Evolutionary conservation across 2,888 invertebrate genomes (phyloP).

Genomic region (Drosophila recens): DNA sequence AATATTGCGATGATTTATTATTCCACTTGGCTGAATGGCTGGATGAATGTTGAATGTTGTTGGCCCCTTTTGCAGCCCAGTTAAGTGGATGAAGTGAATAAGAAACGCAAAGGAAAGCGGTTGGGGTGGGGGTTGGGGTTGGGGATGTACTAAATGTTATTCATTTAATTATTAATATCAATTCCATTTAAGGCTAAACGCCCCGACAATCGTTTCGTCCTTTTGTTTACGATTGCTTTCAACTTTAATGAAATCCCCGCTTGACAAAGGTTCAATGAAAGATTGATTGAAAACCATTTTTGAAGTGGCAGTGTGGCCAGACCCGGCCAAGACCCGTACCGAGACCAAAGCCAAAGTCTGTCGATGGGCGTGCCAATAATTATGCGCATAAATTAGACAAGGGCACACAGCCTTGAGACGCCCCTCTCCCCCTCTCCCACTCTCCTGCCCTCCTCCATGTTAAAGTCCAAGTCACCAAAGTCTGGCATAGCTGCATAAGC

Average conservation of each 20-base stretch:
- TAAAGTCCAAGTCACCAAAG: background rate
- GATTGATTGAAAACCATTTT: conserved; percentile 77
- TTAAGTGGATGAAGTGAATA: conserved; percentile 18
- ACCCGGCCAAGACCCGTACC: background rate
- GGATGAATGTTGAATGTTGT: conserved; percentile 11
- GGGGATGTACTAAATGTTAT: conserved; percentile 40
- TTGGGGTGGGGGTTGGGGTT: too few relatives aligned
- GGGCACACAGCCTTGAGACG: conserved; percentile 37
- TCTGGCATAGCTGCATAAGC: conserved; percentile 35
- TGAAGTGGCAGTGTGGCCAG: conserved; percentile 58
- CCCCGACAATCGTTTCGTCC: conserved; percentile 44
- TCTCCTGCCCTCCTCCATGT: background rate
- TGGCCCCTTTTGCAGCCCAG: conserved; percentile 28
- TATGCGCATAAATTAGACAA: conserved; percentile 76
- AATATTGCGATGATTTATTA: conserved; percentile 56
- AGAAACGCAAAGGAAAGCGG: background rate
- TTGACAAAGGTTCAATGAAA: conserved; percentile 78
- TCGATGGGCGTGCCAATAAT: conserved; percentile 65
- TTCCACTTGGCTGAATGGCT: conserved; percentile 24
- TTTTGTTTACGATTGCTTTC: conserved; percentile 59
- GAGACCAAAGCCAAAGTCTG: conserved; percentile 7
- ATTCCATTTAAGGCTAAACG: conserved; percentile 66
- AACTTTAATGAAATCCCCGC: conserved; percentile 75
- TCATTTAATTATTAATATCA: conserved; percentile 75
- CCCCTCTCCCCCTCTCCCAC: background rate